These are phyloP conservation scores for Corythucha ciliata DNA, from an alignment of 2,888 invertebrate genomes.

Conservation along the genomic window DNA sequence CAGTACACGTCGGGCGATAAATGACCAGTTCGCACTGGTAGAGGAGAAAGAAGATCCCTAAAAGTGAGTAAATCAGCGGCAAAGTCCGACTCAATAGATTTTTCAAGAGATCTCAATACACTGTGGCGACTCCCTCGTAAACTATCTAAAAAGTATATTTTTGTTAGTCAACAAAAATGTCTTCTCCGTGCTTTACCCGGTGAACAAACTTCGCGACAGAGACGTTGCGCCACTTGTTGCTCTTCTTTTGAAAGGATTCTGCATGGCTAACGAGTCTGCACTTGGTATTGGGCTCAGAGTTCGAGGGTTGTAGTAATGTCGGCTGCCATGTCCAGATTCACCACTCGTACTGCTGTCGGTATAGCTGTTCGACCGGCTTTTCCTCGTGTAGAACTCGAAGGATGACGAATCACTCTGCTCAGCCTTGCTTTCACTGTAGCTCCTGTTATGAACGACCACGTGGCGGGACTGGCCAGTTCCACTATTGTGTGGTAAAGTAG, in stretches of 20 bases:
- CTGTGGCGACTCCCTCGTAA: constrained; percentile 21
- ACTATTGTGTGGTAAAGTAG: constrained; percentile 35
- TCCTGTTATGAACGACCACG: constrained; percentile 34
- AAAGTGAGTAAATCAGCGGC: constrained; percentile 23
- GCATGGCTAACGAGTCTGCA: constrained; percentile 43
- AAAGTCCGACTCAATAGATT: constrained; percentile 12
- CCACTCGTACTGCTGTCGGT: constrained; percentile 76
- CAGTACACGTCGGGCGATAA: too few species aligned
- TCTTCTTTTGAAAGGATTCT: too few species aligned
- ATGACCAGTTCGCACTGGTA: too few species aligned
- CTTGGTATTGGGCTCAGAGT: constrained; percentile 84
- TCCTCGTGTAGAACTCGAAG: too few species aligned
- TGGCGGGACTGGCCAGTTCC: constrained; percentile 18
- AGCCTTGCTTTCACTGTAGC: constrained; percentile 39
- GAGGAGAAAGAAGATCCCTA: too few species aligned
- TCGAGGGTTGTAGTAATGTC: constrained; percentile 44
- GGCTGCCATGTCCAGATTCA: constrained; percentile 43
- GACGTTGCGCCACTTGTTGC: too few species aligned
- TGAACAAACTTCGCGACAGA: too few species aligned
- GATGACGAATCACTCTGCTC: constrained; percentile 31
- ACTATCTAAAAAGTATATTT: too few species aligned
- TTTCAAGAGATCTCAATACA: constrained; percentile 18
- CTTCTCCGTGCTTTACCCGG: too few species aligned
- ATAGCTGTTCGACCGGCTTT: constrained; percentile 44
- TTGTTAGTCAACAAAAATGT: too few species aligned